Conservation (phyloP, 2,797 vertebrate genomes). For the Clarias pachynema region DNA sequence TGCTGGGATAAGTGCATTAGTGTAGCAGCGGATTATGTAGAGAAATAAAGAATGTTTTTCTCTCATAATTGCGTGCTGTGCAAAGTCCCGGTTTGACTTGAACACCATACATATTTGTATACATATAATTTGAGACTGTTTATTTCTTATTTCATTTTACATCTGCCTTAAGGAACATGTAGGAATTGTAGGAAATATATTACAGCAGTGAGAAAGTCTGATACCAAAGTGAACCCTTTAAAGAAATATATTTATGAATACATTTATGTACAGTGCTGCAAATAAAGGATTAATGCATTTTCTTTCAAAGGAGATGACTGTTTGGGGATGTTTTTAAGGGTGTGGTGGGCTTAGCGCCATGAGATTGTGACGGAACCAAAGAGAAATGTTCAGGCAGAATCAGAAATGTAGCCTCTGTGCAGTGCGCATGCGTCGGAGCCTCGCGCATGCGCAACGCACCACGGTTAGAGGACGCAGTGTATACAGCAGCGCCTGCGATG, state of each 20-base stretch:
- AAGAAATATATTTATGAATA: neutral
- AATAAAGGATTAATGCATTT: too few species aligned
- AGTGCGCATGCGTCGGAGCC: neutral
- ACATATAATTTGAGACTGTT: too few species aligned
- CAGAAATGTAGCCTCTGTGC: neutral
- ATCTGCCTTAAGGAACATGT: neutral
- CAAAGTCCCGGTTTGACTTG: too few species aligned
- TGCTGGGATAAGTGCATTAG: too few species aligned
- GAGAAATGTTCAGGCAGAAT: neutral
- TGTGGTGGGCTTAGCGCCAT: neutral
- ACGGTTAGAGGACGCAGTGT: neutral
- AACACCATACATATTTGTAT: too few species aligned
- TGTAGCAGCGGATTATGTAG: too few species aligned
- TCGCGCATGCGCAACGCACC: neutral
- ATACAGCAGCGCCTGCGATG: neutral
- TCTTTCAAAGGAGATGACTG: too few species aligned
- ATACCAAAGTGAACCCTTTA: neutral
- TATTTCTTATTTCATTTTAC: neutral
- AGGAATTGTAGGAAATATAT: neutral
- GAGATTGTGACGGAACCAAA: neutral
- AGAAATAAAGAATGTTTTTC: too few species aligned
- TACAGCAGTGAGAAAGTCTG: neutral
- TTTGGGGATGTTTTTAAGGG: neutral
- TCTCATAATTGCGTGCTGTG: too few species aligned
- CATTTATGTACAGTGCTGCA: neutral